Percentiles rank a stretch among this genome's conserved stretches.
These are phyloP conservation scores for Iselma pallidipennis DNA, from an alignment of 2,888 invertebrate genomes.

Conservation along the genomic window DNA sequence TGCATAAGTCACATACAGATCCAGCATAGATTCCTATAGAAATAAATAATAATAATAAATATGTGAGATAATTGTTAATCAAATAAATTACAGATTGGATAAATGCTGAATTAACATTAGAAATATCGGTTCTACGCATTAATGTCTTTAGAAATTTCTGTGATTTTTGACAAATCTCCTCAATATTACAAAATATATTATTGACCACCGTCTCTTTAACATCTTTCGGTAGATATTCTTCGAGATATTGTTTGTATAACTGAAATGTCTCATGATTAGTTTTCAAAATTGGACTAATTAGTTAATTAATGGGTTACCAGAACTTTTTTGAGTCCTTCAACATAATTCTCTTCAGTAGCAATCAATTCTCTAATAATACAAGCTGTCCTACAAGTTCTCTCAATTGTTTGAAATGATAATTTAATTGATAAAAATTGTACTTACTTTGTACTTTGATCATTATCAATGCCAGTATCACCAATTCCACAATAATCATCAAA, in stretches of 20 bases:
- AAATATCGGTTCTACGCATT: conserved; percentile 1
- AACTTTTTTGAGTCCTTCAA: background rate
- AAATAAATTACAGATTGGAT: conserved; percentile 29
- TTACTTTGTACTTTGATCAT: background rate
- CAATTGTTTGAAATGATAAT: too few relatives aligned
- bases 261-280: background rate
- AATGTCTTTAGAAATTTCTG: conserved; percentile 31
- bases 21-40: conserved; percentile 39
- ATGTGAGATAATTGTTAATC: background rate
- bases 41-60: conserved; percentile 15
- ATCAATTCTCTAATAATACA: background rate
- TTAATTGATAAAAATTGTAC: too few relatives aligned
- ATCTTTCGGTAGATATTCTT: background rate
- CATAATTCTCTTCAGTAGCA: background rate
- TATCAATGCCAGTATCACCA: background rate
- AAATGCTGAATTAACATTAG: conserved; percentile 23
- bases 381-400: background rate
- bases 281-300: background rate
- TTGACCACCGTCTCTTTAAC: background rate
- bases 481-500: background rate
- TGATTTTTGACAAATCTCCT: conserved; percentile 30
- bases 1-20: conserved; percentile 39
- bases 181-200: conserved; percentile 36
- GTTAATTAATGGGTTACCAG: background rate
- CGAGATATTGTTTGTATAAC: conserved; percentile 1